Percentiles rank a stretch among this genome's conserved stretches.
These are phyloP conservation scores for Agelas oroides DNA, from an alignment of 37 sponge, comb jelly and placozoan species.

Conservation along the genomic window DNA sequence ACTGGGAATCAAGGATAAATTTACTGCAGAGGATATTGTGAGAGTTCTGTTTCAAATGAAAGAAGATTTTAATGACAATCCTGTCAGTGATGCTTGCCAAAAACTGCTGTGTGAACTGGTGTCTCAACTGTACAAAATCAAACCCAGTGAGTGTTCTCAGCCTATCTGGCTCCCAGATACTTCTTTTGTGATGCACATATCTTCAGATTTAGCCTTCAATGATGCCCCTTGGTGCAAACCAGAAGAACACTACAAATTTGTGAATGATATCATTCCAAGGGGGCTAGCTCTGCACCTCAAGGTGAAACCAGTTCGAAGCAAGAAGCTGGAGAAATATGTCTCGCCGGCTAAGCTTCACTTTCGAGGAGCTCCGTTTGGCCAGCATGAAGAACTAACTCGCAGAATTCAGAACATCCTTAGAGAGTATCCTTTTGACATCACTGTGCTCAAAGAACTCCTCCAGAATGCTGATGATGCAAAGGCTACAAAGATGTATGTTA, in stretches of 20 bases:
- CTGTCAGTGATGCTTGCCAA: slow-evolving; percentile 17
- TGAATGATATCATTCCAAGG: slow-evolving; percentile 27
- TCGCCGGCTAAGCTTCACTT: background rate
- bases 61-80: background rate
- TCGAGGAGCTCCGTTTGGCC: slow-evolving; percentile 31
- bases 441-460: slow-evolving; percentile 54
- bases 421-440: slow-evolving; percentile 38
- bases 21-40: slow-evolving; percentile 22
- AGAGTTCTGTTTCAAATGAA: slow-evolving; percentile 40
- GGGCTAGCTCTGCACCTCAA: slow-evolving; percentile 30
- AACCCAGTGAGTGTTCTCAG: background rate
- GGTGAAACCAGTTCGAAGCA: slow-evolving; percentile 31
- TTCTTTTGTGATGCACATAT: slow-evolving; percentile 19
- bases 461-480: slow-evolving; percentile 90
- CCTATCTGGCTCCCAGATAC: slow-evolving; percentile 45
- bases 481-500: slow-evolving; percentile 70
- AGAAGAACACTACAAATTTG: slow-evolving; percentile 1
- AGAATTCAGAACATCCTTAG: slow-evolving; percentile 34
- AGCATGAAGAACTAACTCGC: slow-evolving; percentile 38
- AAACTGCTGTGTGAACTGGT: background rate
- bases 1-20: slow-evolving; percentile 14
- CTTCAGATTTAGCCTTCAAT: slow-evolving; percentile 42
- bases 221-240: slow-evolving; percentile 50
- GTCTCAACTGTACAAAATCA: background rate
- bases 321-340: slow-evolving; percentile 14